Conservation (phyloP, 2,113 vertebrate genomes). For the Triplophysa siluroides region DNA sequence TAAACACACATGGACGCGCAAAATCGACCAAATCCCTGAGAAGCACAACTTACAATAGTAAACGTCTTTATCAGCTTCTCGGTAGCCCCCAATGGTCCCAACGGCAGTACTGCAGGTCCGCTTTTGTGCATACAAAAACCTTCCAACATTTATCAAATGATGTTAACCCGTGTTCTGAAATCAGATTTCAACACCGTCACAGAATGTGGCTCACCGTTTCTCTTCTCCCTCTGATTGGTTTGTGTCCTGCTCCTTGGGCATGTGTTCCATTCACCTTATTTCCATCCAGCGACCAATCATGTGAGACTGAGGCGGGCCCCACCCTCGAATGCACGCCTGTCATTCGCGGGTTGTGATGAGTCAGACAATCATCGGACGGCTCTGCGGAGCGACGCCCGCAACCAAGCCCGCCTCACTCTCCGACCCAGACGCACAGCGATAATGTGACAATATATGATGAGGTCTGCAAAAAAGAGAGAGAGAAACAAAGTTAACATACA, state of each 20-base stretch:
- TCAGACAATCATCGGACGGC: constrained; percentile 70
- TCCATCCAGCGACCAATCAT: constrained; percentile 83
- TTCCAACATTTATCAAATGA: not conserved
- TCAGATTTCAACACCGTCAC: not conserved
- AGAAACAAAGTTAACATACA: not conserved
- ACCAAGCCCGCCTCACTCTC: constrained; percentile 45
- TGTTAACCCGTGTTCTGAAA: no score
- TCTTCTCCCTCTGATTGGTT: constrained; percentile 81
- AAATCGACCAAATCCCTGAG: not conserved
- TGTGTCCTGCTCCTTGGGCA: constrained; percentile 80
- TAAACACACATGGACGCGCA: not conserved
- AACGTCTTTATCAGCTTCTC: no score
- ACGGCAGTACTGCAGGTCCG: no score
- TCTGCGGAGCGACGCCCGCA: constrained; percentile 40
- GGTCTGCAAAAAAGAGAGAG: constrained; percentile 27
- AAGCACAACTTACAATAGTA: not conserved
- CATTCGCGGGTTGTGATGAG: constrained; percentile 72
- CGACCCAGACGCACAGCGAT: constrained; percentile 6
- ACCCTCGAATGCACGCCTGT: constrained; percentile 76
- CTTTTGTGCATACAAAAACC: not conserved
- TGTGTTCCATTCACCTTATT: constrained; percentile 86
- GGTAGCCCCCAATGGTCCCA: no score
- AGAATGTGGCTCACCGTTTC: constrained; percentile 71
- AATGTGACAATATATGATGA: not conserved
- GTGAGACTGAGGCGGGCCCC: constrained; percentile 84